Conservation (phyloP, 2,113 vertebrate genomes). For the Misgurnus anguillicaudatus region DNA sequence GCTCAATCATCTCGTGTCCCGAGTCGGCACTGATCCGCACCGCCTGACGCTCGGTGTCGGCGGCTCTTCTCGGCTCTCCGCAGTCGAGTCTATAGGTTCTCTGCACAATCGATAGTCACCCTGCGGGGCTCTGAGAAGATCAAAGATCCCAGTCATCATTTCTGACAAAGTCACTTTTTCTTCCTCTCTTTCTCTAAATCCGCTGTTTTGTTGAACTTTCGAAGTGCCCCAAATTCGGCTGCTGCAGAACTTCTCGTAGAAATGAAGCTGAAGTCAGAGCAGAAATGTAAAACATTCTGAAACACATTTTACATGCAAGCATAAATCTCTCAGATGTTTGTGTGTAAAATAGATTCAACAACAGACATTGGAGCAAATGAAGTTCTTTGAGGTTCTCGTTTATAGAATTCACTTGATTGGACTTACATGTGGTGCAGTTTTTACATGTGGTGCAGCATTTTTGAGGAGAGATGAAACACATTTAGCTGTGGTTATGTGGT, state of each 20-base stretch:
- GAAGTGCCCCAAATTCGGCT: conserved; percentile 39
- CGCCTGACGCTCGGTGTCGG: conserved; percentile 12
- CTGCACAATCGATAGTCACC: conserved; percentile 56
- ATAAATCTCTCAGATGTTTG: not conserved
- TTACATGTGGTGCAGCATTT: too few species aligned
- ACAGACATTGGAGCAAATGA: not conserved
- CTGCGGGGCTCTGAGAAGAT: conserved; percentile 46
- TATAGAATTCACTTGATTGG: not conserved
- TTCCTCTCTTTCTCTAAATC: conserved; percentile 45
- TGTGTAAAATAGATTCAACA: not conserved
- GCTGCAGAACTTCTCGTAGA: not conserved
- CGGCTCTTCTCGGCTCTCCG: conserved; percentile 44
- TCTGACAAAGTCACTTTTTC: conserved; percentile 48
- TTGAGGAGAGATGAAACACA: too few species aligned
- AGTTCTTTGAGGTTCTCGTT: not conserved
- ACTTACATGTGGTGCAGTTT: too few species aligned
- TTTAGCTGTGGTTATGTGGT: too few species aligned
- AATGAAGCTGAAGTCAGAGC: conserved; percentile 1
- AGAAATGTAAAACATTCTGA: conserved; percentile 33
- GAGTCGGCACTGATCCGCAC: conserved; percentile 39
- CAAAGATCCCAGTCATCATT: conserved; percentile 54
- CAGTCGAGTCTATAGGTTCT: conserved; percentile 44
- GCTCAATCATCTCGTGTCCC: not conserved
- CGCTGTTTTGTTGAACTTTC: conserved; percentile 48
- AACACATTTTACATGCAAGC: not conserved